Evolutionary conservation across 35 echinoderm and acorn worm species (phyloP), one percentile per base, ranked within the genome.

Genomic region (Lytechinus variegatus): DNA sequence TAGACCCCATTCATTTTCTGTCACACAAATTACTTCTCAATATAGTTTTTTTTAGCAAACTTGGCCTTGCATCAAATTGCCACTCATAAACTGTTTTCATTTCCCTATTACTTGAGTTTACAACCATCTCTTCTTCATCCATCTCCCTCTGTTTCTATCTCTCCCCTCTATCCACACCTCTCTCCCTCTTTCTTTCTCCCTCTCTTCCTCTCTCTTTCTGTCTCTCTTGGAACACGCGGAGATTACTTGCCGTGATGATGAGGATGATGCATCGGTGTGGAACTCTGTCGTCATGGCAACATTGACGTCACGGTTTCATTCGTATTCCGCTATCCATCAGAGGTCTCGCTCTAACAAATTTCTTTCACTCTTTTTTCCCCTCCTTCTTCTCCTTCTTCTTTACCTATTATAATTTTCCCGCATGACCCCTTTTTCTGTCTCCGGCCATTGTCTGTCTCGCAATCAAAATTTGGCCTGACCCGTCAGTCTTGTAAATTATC

Each of bases 291-390:
- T 54, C 53, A 93, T 93, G 91, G 54, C 91, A 28, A 54, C 91
- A 93, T 93, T 93, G 91, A 93, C 91, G 91, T 93, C 91, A 93
- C 54, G 54, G 54, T 24, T 93, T 93, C 91, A 93, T 56, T 93
- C 91, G 52, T 93, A 93, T 93, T 93, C 52, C 52, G 52, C 91
- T 29, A 93, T 27, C 91, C 54, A 27, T 93, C 91, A 89, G 28
- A 89, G 10, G 87, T 89, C 28, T 89, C 28, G 28, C 28, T 52
- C 87, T 89, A 52, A 29, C 61, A 71, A 89, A 53, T 33, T 89
- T 89, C 87, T 89, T 52, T 89, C 52, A 53, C 52, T 29, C 87
- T 33, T 89, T 33, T 52, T 89, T 28, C 33, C 33, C 33, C 33
- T 44, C 2, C 87, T 89, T 28, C 9, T 53, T 10, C 87, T 89